phyloP scores from a whole-genome alignment of 1,140 invertebrate species.

The Drosophila littoralis region DNA sequence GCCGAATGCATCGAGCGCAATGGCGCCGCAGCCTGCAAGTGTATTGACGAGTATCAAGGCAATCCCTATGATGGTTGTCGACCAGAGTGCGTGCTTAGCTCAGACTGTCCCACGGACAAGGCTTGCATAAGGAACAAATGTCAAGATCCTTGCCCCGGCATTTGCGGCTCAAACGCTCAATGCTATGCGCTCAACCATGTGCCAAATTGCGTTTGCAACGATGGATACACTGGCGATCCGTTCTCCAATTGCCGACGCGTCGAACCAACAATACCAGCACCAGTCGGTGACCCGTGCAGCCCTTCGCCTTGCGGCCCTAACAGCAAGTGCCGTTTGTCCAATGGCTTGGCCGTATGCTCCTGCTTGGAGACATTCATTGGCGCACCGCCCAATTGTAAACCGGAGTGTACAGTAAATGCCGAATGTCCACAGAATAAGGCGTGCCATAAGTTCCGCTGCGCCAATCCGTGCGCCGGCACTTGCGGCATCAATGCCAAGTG shows the following conservation, averaged over 20 bases:
- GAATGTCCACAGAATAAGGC: slow-evolving; percentile 89
- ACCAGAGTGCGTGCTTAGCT: slow-evolving; percentile 91
- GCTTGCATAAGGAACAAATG: slow-evolving; percentile 91
- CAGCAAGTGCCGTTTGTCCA: slow-evolving; percentile 89
- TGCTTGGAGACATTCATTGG: slow-evolving; percentile 90
- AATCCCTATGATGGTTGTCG: slow-evolving; percentile 90
- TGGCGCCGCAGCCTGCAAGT: slow-evolving; percentile 88
- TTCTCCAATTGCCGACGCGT: slow-evolving; percentile 89
- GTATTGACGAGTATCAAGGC: slow-evolving; percentile 89
- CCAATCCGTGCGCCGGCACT: slow-evolving; percentile 89
- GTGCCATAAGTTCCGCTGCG: slow-evolving; percentile 90
- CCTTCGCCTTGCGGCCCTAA: slow-evolving; percentile 93
- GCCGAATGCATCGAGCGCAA: slow-evolving; percentile 89
- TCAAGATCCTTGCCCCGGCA: slow-evolving; percentile 90
- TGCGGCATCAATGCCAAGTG: slow-evolving; percentile 90
- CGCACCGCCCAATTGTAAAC: slow-evolving; percentile 88
- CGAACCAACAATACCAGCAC: slow-evolving; percentile 86
- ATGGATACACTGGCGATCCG: slow-evolving; percentile 91
- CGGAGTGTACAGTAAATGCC: slow-evolving; percentile 90
- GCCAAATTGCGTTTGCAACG: slow-evolving; percentile 90
- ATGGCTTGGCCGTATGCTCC: slow-evolving; percentile 90
- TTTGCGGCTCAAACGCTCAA: slow-evolving; percentile 89
- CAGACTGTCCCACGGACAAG: slow-evolving; percentile 89
- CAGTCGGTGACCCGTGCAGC: slow-evolving; percentile 87
- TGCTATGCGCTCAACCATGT: slow-evolving; percentile 90